Evolutionary conservation across 2,113 vertebrate species (phyloP).

Genomic region (Dunckerocampus dactyliophorus): DNA sequence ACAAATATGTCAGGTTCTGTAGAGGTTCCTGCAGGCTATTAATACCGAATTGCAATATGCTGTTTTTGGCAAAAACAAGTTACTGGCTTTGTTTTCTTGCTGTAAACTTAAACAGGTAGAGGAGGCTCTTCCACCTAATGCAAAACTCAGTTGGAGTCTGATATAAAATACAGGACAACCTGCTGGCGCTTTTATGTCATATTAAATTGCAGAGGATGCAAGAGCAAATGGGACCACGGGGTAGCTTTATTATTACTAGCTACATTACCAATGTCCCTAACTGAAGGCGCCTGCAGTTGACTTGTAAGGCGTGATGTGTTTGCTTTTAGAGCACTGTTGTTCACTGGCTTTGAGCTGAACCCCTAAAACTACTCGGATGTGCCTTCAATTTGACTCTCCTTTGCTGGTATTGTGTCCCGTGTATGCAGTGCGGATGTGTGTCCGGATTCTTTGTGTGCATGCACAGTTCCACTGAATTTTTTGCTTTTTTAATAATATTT

Average conservation of each 20-base stretch:
- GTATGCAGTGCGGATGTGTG: too few relatives aligned
- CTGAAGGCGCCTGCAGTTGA: background rate
- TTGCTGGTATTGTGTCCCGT: background rate
- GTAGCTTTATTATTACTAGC: background rate
- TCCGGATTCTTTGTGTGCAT: too few relatives aligned
- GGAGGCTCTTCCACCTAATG: background rate
- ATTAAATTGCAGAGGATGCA: background rate
- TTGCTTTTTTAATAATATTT: too few relatives aligned
- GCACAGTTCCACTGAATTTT: too few relatives aligned
- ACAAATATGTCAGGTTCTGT: background rate
- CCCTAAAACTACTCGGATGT: background rate
- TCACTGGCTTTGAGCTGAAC: background rate
- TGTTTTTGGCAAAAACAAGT: constrained; percentile 13
- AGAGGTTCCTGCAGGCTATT: background rate
- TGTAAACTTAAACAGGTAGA: background rate
- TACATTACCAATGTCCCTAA: background rate
- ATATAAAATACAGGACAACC: background rate
- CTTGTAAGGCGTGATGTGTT: background rate
- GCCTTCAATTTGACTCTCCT: background rate
- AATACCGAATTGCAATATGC: constrained; percentile 7
- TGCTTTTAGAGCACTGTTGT: too few relatives aligned
- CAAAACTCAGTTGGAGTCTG: background rate
- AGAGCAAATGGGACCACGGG: background rate
- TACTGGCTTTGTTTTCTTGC: background rate
- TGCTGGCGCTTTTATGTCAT: background rate